phyloP scores from a whole-genome alignment of 2,113 vertebrate species.

The Macaca mulatta region DNA sequence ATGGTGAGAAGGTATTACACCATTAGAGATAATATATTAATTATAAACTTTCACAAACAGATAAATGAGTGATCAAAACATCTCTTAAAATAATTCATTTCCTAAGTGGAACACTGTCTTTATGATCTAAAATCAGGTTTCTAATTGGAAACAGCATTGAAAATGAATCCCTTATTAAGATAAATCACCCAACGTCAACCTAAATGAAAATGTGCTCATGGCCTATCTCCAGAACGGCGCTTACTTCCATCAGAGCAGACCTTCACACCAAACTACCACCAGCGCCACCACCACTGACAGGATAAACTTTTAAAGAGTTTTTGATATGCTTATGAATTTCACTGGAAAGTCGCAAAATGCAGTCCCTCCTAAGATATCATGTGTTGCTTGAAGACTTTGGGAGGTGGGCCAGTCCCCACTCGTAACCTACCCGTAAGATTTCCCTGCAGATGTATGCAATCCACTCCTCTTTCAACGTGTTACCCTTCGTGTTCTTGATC shows the following conservation, averaged over 20 bases:
- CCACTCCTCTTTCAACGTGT: conserved; percentile 98
- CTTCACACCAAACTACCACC: neutral
- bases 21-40: neutral
- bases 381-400: neutral
- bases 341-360: neutral
- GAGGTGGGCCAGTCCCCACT: neutral
- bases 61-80: neutral
- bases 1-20: neutral
- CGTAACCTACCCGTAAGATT: conserved; percentile 92
- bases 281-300: neutral
- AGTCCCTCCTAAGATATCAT: neutral
- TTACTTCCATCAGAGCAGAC: neutral
- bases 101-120: neutral
- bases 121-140: neutral
- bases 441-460: conserved; percentile 99
- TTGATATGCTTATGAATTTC: neutral
- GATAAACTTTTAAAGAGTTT: neutral
- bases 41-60: neutral
- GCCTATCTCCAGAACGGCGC: neutral
- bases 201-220: neutral
- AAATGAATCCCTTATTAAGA: neutral
- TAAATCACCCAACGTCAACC: neutral
- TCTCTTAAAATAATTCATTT: conserved; percentile 1
- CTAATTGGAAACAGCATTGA: neutral
- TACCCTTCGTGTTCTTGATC: conserved; percentile 99